Evolutionary conservation across 2,888 invertebrate genomes (phyloP).

Genomic region (Limnephilus rhombicus): DNA sequence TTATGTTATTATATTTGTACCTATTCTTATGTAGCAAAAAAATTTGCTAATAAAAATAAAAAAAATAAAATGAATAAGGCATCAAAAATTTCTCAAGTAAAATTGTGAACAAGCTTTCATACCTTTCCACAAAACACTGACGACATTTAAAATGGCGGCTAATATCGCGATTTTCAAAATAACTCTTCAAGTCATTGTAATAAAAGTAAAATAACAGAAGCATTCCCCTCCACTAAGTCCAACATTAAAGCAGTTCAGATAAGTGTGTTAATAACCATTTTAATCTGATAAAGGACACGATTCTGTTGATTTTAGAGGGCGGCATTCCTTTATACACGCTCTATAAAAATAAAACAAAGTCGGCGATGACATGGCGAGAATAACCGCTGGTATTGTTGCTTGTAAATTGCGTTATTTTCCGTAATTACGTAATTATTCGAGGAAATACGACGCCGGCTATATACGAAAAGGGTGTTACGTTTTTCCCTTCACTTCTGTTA

Average conservation of each 20-base stretch:
- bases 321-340: background rate
- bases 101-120: background rate
- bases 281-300: background rate
- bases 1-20: too few species aligned
- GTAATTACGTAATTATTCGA: constrained; percentile 36
- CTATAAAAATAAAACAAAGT: constrained; percentile 29
- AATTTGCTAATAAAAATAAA: too few species aligned
- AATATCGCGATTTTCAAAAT: background rate
- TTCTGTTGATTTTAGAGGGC: background rate
- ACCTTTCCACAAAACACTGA: background rate
- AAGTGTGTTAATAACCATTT: background rate
- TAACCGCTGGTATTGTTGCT: constrained; percentile 11
- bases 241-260: background rate
- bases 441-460: constrained; percentile 5
- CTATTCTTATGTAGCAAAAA: too few species aligned
- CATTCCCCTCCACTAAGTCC: background rate
- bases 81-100: background rate
- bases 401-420: constrained; percentile 27
- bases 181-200: background rate
- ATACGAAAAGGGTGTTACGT: background rate
- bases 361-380: constrained; percentile 20
- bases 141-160: background rate
- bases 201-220: background rate
- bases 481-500: constrained; percentile 17
- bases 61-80: too few species aligned